These are phyloP conservation scores for Scolopax rusticola DNA, from an alignment of 2,797 vertebrate genomes.

Conservation along the genomic window DNA sequence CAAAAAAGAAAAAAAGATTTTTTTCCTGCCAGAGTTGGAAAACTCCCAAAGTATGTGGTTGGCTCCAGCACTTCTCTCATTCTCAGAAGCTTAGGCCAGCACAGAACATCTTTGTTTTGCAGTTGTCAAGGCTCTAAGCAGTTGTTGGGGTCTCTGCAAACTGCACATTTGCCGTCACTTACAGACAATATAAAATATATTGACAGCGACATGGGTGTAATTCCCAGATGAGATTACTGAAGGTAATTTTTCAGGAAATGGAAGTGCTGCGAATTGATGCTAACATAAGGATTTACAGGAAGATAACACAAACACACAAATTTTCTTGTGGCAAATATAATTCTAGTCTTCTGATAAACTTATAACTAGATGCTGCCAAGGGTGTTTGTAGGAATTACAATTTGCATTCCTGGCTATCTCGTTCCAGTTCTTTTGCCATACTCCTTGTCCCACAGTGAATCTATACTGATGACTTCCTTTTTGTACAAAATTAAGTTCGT, in stretches of 20 bases:
- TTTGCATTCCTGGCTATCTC: constrained; percentile 22
- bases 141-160: constrained; percentile 31
- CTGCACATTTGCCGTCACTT: constrained; percentile 31
- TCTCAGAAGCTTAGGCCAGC: constrained; percentile 15
- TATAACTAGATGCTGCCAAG: neutral
- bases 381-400: neutral
- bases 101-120: constrained; percentile 65
- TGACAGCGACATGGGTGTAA: neutral
- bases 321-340: neutral
- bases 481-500: neutral
- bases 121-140: constrained; percentile 63
- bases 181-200: neutral
- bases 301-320: neutral
- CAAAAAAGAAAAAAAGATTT: neutral
- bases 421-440: neutral
- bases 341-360: neutral
- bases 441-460: neutral
- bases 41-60: constrained; percentile 13
- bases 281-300: neutral
- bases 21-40: constrained; percentile 47
- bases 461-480: neutral
- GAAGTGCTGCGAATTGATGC: neutral
- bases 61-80: constrained; percentile 1
- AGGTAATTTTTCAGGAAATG: constrained; percentile 25
- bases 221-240: neutral